Evolutionary conservation across 2,888 invertebrate species (phyloP), one percentile per base, ranked within the genome.

Genomic region (Mythimna loreyi): DNA sequence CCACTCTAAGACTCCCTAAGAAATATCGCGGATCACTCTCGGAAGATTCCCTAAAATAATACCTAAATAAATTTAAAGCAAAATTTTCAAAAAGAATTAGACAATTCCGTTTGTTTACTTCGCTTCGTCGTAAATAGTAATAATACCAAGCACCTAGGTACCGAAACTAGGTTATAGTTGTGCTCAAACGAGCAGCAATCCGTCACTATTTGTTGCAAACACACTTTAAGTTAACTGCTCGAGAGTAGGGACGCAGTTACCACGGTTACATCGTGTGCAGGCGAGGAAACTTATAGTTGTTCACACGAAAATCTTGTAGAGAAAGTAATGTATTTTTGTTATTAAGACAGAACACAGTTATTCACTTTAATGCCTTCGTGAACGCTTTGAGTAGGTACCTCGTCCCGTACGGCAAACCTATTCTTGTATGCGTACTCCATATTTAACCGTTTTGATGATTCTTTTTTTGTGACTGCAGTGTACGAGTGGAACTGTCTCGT

Each of bases 171-270:
- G 77, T 60, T 77, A 73, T 28, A 52, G 36, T n/a, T 30, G 25
- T 70, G 69, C 47, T 28, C 75, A 53, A 70, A 60, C 60, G 77
- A 77, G 71, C 61, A 23, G 61, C 77, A 13, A 73, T 77, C 55
- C 60, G 71, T 73, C 72, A 73, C 77, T 77, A 73, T 73, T 73
- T 71, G 61, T 76, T 70, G 77, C 71, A 28, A 55, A 77, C 77
- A 77, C 77, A 77, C 60, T 73, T 72, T 60, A 76, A 72, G 77
- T 76, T 70, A 73, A 73, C 77, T 60, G 60, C 60, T 33, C 6
- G 28, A 49, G 47, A 33, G 57, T 28, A 52, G 68, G 69, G 53
- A 28, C 71, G 77, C 55, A 50, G 47, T 72, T 43, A 55, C 43
- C 70, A 23, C 36, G 43, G 55, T 76, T 49, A 68, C 19, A 33